phyloP scores from a whole-genome alignment of 2,113 vertebrate genomes.

The Riparia riparia region DNA sequence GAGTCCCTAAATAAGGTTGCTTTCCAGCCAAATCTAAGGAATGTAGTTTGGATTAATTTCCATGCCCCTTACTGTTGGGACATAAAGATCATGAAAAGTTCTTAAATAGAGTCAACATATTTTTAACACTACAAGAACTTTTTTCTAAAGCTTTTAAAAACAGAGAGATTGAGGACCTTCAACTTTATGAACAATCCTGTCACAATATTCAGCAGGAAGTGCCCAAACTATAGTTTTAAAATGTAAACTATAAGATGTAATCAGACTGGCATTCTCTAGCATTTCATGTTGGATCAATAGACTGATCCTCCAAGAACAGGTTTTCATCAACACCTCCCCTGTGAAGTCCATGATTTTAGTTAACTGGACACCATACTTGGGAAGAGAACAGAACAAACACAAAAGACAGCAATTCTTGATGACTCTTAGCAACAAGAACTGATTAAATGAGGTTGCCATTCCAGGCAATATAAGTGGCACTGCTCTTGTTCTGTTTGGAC shows the following conservation, averaged over 20 bases:
- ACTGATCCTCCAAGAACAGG: background rate
- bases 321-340: background rate
- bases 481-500: background rate
- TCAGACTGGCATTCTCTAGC: background rate
- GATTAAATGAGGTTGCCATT: background rate
- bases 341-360: background rate
- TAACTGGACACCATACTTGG: background rate
- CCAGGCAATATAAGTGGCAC: fast-evolving
- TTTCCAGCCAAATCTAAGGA: background rate
- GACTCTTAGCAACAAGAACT: background rate
- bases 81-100: background rate
- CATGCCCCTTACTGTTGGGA: background rate
- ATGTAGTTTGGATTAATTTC: background rate
- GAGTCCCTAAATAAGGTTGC: background rate
- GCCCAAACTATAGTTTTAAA: background rate
- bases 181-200: background rate
- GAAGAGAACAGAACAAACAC: background rate
- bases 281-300: background rate
- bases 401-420: background rate
- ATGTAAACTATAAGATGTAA: background rate
- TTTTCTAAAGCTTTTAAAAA: background rate
- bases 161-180: background rate
- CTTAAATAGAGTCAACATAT: background rate
- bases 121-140: background rate
- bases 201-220: background rate